These are phyloP conservation scores for Drosophila setifemur DNA, from an alignment of 1,140 invertebrate species.

Conservation along the genomic window DNA sequence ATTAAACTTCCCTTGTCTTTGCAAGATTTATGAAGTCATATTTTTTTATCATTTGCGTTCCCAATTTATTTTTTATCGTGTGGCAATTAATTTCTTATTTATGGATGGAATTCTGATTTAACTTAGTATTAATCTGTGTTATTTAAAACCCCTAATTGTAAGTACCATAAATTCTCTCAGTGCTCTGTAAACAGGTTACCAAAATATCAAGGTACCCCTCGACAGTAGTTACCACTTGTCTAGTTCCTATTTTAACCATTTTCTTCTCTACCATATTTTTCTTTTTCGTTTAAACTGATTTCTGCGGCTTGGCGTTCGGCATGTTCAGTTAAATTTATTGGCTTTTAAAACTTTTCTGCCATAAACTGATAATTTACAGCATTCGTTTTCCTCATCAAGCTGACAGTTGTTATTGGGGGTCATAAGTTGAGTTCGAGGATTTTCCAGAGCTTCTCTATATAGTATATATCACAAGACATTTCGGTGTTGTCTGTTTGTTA, in stretches of 20 bases:
- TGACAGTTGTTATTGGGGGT: constrained; percentile 47
- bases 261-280: constrained; percentile 15
- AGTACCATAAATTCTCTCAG: not conserved
- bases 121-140: not conserved
- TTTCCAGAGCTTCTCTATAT: not conserved
- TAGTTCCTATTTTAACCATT: constrained; percentile 13
- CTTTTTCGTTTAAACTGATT: constrained; percentile 1
- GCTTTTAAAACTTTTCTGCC: constrained; percentile 74
- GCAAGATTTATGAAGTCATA: no score
- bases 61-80: no score
- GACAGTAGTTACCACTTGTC: not conserved
- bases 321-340: constrained; percentile 63
- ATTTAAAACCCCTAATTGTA: not conserved
- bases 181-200: not conserved
- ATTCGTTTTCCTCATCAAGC: constrained; percentile 66
- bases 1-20: no score
- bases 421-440: constrained; percentile 13
- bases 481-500: constrained; percentile 27
- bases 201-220: not conserved
- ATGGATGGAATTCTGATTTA: no score
- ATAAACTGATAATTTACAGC: constrained; percentile 78
- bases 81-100: no score
- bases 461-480: constrained; percentile 25
- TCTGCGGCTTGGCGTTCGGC: constrained; percentile 9
- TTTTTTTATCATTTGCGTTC: no score